These are phyloP conservation scores for Sitta europaea DNA, from an alignment of 2,113 vertebrate species.

Conservation along the genomic window DNA sequence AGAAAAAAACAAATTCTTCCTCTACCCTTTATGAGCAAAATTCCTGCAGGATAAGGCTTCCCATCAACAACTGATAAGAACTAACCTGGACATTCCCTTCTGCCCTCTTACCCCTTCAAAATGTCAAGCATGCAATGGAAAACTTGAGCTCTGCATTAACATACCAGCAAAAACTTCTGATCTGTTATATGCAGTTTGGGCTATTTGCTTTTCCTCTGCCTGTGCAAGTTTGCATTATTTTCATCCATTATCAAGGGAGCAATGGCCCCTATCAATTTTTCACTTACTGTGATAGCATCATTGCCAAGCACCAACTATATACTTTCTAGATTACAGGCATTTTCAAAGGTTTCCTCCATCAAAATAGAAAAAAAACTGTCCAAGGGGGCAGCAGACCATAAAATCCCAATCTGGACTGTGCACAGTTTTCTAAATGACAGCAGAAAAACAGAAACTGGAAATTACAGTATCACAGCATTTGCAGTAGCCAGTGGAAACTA, in stretches of 20 bases:
- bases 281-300: not conserved
- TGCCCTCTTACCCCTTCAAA: not conserved
- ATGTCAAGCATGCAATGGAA: not conserved
- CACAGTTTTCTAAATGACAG: conserved; percentile 42
- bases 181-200: not conserved
- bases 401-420: conserved; percentile 66
- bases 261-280: conserved; percentile 22
- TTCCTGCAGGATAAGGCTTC: not conserved
- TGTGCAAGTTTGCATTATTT: not conserved
- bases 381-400: conserved; percentile 54
- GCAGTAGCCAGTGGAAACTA: conserved; percentile 44
- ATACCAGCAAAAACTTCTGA: not conserved
- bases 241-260: not conserved
- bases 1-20: not conserved
- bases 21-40: not conserved
- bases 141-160: not conserved
- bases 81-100: not conserved
- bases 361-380: conserved; percentile 26
- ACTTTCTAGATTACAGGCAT: conserved; percentile 35
- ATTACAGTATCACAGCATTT: conserved; percentile 9
- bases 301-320: not conserved
- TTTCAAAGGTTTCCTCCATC: conserved; percentile 57
- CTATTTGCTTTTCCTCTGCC: not conserved
- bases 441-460: conserved; percentile 54
- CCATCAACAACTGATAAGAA: not conserved